A percentile compares a stretch with the other conserved stretches of the same genome.
phyloP scores from a whole-genome alignment of 37 sponge, comb jelly and placozoan genomes.

The Spongilla lacustris region DNA sequence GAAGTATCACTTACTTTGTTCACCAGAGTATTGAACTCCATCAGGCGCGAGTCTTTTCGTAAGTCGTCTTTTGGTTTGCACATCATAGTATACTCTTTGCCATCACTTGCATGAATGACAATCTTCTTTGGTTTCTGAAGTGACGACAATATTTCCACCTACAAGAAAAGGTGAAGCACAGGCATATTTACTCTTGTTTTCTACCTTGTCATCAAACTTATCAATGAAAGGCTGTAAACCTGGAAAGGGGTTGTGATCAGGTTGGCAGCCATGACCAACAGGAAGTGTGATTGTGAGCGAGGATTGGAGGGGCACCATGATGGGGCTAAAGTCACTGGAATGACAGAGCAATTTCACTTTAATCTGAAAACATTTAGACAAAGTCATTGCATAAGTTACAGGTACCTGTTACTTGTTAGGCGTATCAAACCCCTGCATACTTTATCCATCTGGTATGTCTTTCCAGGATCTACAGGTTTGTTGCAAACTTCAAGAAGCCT shows the following conservation, averaged over 20 bases:
- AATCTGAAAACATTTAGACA: neutral
- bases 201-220: conserved; percentile 77
- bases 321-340: conserved; percentile 74
- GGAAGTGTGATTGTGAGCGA: conserved; percentile 91
- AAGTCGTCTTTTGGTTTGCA: conserved; percentile 96
- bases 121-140: conserved; percentile 92
- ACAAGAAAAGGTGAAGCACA: neutral
- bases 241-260: conserved; percentile 86
- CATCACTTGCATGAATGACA: conserved; percentile 85
- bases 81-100: conserved; percentile 72
- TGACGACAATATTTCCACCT: conserved; percentile 86
- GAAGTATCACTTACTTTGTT: conserved; percentile 72
- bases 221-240: conserved; percentile 78
- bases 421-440: conserved; percentile 59
- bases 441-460: conserved; percentile 67
- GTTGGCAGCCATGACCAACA: conserved; percentile 17
- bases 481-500: conserved; percentile 75
- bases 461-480: conserved; percentile 53
- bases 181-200: neutral
- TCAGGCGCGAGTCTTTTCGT: conserved; percentile 90
- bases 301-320: conserved; percentile 88
- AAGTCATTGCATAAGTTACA: neutral
- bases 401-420: conserved; percentile 64
- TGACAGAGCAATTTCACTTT: neutral
- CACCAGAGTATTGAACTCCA: conserved; percentile 92